Evolutionary conservation across 2,888 invertebrate species (phyloP), one percentile per base, ranked within the genome.

Genomic region (Philereme transversata): DNA sequence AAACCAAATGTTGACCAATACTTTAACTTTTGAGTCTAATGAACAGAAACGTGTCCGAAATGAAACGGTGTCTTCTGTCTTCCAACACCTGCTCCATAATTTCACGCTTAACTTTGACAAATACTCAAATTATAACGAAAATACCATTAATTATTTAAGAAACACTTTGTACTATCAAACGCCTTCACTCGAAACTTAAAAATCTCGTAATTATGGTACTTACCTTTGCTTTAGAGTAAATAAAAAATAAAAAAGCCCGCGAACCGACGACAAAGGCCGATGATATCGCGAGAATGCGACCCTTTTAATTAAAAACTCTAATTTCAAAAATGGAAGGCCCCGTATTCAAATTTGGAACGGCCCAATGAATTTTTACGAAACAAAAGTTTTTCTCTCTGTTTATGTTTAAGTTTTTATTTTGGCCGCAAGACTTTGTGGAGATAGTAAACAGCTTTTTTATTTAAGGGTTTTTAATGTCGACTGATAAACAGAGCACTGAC

Each of bases 291-390:
- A 68, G 75, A 77, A 72, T 66, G 71, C 78, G 77, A 75, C 73
- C 76, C 73, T 78, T 80, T 78, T 79, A 80, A 79, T 80, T 79
- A 79, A 79, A 80, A 73, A 74, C 72, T 76, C 73, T 76, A 76
- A 81, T 78, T 81, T 79, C 68, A 72, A 78, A 80, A 78, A 80
- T 78, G 79, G 77, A 74, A 67, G 66, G 65, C 59, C 69, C 71
- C 70, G 74, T 77, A 65, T 68, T 59, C 68, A 66, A 68, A 62
- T 68, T 69, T 68, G 69, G 59, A 65, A 67, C 69, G 61, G 69
- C 65, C 67, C 68, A 69, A 69, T 69, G 68, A 68, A 70, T 70
- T 68, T 70, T 68, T 69, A 67, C 65, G 67, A 64, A 65, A 67
- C 65, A 69, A 69, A 67, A 67, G 67, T 69, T 66, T 56, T 60